Base-by-base conservation (phyloP, 2,888 invertebrate species). In the Hydropsyche betteni region DNA sequence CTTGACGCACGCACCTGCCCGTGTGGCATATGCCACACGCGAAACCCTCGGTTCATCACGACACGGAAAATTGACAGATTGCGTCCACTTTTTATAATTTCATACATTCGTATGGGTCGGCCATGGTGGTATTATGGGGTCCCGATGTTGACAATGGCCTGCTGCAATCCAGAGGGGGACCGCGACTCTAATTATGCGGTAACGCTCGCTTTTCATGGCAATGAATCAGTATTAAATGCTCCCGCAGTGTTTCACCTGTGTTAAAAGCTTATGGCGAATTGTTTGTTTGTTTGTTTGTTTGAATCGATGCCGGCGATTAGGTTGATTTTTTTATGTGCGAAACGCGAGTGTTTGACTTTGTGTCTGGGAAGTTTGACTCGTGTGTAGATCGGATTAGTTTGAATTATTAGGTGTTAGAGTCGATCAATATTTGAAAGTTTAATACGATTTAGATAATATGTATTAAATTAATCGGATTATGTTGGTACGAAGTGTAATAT, bases 11-110 rank as follows among this genome's bases (percentile, higher is more conserved):
- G 58, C 58, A 58, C 58, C 58, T 58, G 16, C 24, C 16, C 58
- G 16, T 16, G 58, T 58, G 58, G 16, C 58, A 58, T 58, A 58
- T 58, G 58, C 58, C 58, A 24, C 14, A 16, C 58, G 58, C 58
- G 24, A 58, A 58, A 58, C 16, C n/a, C 12, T 53, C 6, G 10
- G 44, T 44, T 44, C 44, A 44, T 58, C 8, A 14, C 53, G 53
- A 24, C 24, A 58, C 24, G 58, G 8, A 58, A 58, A 58, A 14
- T 58, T 14, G 58, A 58, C 58, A 58, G 14, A 58, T 58, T 58
- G 58, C 24, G 53, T 53, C 16, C 14, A 16, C 16, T 53, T 58
- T 58, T 24, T 14, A 16, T 14, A 24, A 24, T 58, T 24, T 1
- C 8, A 24, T 58, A 24, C 58, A n/a, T 24, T 58, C 8, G 3